These are phyloP conservation scores for Eucera pruinosa DNA, from an alignment of 2,888 invertebrate genomes.

Conservation along the genomic window DNA sequence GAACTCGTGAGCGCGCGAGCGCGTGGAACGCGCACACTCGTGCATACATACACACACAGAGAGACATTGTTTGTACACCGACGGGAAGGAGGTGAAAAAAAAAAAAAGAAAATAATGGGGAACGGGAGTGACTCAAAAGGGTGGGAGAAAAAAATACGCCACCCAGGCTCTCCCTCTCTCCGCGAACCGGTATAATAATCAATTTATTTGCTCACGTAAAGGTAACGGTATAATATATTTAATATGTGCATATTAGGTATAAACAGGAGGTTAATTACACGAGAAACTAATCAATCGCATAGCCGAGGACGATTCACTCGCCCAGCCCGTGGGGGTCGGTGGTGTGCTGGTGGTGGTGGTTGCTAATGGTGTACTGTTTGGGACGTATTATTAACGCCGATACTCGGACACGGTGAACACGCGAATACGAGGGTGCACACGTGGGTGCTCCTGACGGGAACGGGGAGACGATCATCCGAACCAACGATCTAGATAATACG, in stretches of 20 bases:
- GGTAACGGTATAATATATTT: constrained; percentile 78
- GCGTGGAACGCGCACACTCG: constrained; percentile 22
- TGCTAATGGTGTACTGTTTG: constrained; percentile 32
- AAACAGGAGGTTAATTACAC: constrained; percentile 63
- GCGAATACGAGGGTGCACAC: too few species aligned
- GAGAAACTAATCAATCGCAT: constrained; percentile 63
- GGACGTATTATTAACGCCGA: constrained; percentile 19
- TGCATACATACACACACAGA: constrained; percentile 47
- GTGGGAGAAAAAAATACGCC: background rate
- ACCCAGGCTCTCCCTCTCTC: constrained; percentile 28
- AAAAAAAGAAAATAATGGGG: constrained; percentile 6
- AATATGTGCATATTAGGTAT: constrained; percentile 77
- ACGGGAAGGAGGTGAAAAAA: constrained; percentile 26
- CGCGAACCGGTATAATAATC: constrained; percentile 77
- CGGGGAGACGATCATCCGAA: background rate
- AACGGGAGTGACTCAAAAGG: background rate
- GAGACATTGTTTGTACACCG: constrained; percentile 65
- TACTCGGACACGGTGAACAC: background rate
- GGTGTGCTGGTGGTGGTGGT: constrained; percentile 20
- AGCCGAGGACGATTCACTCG: constrained; percentile 56
- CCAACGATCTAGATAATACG: background rate
- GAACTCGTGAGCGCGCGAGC: background rate
- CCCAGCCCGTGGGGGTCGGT: constrained; percentile 26
- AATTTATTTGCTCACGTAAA: constrained; percentile 83
- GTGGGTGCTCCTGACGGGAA: constrained; percentile 10